Evolutionary conservation across 2,797 vertebrate species (phyloP).

Genomic region (Hoplostethus mediterraneus): DNA sequence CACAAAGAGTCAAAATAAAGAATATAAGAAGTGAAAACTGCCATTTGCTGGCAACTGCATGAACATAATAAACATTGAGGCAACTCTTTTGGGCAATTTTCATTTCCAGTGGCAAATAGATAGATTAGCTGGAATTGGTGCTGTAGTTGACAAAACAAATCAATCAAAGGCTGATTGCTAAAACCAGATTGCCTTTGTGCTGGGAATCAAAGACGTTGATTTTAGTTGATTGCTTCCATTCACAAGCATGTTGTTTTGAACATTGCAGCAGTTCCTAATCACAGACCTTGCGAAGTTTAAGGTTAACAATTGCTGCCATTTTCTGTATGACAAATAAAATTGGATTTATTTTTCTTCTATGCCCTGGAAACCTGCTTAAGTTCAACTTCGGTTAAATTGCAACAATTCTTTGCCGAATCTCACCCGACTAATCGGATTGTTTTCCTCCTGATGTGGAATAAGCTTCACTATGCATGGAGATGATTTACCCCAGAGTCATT

Average conservation of each 20-base stretch:
- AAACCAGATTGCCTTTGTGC: no score
- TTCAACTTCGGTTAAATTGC: slow-evolving; percentile 19
- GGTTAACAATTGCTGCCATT: not conserved
- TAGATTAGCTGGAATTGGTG: no score
- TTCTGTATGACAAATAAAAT: not conserved
- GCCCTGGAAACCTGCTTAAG: not conserved
- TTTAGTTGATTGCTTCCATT: not conserved
- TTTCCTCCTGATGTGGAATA: slow-evolving; percentile 35
- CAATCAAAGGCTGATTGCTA: no score
- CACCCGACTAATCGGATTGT: slow-evolving; percentile 36
- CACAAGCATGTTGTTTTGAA: slow-evolving; percentile 7
- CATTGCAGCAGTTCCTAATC: not conserved
- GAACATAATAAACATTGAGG: not conserved
- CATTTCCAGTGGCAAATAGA: no score
- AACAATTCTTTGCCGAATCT: slow-evolving; percentile 14
- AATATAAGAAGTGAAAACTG: not conserved
- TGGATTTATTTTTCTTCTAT: not conserved
- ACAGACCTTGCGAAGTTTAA: not conserved
- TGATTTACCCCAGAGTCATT: slow-evolving; percentile 51
- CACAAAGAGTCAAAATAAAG: not conserved
- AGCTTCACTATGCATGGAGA: slow-evolving; percentile 12
- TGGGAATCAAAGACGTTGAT: no score
- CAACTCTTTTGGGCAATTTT: no score
- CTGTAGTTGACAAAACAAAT: no score
- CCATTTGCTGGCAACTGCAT: not conserved